A percentile compares a stretch with the other conserved stretches of the same genome.
Evolutionary conservation across 1,140 invertebrate genomes (phyloP).

Genomic region (Aphaenogaster floridana): DNA sequence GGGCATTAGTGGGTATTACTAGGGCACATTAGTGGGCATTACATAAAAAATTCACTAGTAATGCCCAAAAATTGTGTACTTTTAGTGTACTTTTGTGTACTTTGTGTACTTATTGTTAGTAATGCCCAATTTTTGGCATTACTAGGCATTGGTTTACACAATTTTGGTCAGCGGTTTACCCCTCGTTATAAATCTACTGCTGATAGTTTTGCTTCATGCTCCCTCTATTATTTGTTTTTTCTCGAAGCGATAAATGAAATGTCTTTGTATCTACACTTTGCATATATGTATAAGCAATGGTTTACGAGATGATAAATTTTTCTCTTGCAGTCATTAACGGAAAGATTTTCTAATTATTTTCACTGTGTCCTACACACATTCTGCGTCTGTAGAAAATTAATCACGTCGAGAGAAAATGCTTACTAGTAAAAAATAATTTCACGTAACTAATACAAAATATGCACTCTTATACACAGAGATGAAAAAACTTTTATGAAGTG

Average conservation of each 20-base stretch:
- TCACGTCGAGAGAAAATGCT: not conserved
- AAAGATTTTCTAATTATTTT: constrained; percentile 9
- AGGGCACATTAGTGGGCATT: too few species aligned
- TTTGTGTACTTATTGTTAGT: too few species aligned
- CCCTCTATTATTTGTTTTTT: not conserved
- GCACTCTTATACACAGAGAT: not conserved
- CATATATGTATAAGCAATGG: not conserved
- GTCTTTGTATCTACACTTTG: not conserved
- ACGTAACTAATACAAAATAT: not conserved
- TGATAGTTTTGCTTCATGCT: not conserved
- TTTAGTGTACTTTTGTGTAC: too few species aligned
- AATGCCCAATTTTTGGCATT: too few species aligned
- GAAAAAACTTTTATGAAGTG: not conserved
- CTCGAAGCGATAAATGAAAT: not conserved
- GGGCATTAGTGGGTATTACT: too few species aligned
- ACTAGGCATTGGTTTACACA: too few species aligned
- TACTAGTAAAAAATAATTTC: not conserved
- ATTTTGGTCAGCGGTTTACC: too few species aligned
- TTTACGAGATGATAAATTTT: not conserved
- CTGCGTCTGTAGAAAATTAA: not conserved
- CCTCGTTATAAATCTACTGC: too few species aligned
- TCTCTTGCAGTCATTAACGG: not conserved
- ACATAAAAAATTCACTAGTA: too few species aligned
- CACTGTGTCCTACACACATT: not conserved
- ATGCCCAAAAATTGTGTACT: too few species aligned